Conservation (phyloP, 2,797 vertebrate species). For the Gadopsis marmoratus region DNA sequence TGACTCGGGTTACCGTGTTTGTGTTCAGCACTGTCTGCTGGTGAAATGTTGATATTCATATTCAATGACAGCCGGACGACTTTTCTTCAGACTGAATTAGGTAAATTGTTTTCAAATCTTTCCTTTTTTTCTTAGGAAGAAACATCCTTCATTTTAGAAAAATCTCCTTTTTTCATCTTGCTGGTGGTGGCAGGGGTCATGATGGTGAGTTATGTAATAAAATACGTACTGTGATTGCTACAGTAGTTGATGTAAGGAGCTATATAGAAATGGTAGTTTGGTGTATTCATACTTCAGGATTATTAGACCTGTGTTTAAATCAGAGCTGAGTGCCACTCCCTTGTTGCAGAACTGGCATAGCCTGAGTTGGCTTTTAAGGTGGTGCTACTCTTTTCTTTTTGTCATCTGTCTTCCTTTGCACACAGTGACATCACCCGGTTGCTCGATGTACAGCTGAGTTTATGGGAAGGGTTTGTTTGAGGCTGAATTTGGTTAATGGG, state of each 20-base stretch:
- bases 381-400: conserved; percentile 55
- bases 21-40: not conserved
- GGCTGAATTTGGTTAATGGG: conserved; percentile 73
- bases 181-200: conserved; percentile 58
- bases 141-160: conserved; percentile 73
- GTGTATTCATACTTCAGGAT: conserved; percentile 26
- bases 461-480: conserved; percentile 53
- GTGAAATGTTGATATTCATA: conserved; percentile 2
- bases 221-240: conserved; percentile 24
- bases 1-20: not conserved
- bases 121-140: conserved; percentile 67
- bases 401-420: conserved; percentile 56
- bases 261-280: not conserved
- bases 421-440: conserved; percentile 47
- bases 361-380: conserved; percentile 64
- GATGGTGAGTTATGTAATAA: conserved; percentile 70
- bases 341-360: conserved; percentile 63
- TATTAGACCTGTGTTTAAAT: conserved; percentile 35
- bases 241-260: conserved; percentile 26
- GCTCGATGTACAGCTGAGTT: conserved; percentile 28
- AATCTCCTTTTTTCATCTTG: conserved; percentile 73
- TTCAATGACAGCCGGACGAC: not conserved
- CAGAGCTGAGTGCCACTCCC: conserved; percentile 55
- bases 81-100: conserved; percentile 11
- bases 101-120: conserved; percentile 50